These are phyloP conservation scores for Arremon aurantiirostris DNA, from an alignment of 2,797 vertebrate genomes.

Conservation along the genomic window DNA sequence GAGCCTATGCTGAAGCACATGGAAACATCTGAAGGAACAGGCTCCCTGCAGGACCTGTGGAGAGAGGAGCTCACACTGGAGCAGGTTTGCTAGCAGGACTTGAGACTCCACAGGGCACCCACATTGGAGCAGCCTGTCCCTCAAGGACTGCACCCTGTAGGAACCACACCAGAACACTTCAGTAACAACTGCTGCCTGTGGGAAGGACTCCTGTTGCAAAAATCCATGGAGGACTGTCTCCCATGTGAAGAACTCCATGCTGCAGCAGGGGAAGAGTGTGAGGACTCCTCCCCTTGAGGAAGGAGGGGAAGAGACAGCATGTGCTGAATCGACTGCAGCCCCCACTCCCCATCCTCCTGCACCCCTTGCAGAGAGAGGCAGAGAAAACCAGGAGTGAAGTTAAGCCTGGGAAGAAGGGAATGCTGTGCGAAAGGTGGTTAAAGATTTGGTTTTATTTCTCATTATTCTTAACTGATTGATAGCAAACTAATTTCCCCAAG, in stretches of 20 bases:
- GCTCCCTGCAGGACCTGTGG: neutral
- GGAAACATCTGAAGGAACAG: neutral
- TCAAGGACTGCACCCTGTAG: neutral
- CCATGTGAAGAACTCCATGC: accelerated
- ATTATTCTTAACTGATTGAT: neutral
- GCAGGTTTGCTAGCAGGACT: neutral
- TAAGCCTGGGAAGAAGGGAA: accelerated
- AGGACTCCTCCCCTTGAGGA: neutral
- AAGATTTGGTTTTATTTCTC: neutral
- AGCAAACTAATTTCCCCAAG: neutral
- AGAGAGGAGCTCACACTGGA: neutral
- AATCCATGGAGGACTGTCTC: neutral
- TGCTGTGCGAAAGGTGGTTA: neutral
- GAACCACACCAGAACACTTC: neutral
- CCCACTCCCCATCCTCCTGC: accelerated
- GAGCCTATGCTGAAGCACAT: accelerated
- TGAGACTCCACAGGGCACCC: neutral
- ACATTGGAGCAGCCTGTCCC: accelerated
- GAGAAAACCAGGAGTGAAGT: neutral
- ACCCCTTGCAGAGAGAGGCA: accelerated
- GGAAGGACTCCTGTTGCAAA: neutral
- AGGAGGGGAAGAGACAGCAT: accelerated
- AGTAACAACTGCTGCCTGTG: neutral
- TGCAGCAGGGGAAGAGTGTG: neutral
- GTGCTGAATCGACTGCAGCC: accelerated